Evolutionary conservation across 2,113 vertebrate genomes (phyloP).

Genomic region (Plestiodon gilberti): DNA sequence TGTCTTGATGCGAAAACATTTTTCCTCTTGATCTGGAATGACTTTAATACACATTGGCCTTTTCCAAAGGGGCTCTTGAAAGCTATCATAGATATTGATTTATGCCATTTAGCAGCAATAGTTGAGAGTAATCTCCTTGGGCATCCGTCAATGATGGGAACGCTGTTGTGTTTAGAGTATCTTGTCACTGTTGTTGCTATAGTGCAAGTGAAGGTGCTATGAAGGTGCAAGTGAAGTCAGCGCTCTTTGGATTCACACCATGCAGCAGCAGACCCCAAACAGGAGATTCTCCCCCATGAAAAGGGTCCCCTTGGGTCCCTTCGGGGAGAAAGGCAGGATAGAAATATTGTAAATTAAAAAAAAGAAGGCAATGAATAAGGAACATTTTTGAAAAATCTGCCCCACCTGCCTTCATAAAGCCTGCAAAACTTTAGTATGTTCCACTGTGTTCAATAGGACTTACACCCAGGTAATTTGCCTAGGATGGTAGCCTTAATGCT

Average conservation of each 20-base stretch:
- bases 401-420: not conserved
- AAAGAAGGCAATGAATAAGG: not conserved
- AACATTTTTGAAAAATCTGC: not conserved
- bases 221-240: not conserved
- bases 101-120: not conserved
- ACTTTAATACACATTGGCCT: not conserved
- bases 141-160: no score
- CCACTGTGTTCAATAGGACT: no score
- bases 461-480: no score
- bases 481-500: no score
- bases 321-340: no score
- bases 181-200: no score
- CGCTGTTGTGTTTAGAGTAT: not conserved
- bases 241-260: not conserved
- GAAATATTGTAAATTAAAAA: no score
- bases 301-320: no score
- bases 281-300: not conserved
- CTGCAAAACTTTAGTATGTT: no score
- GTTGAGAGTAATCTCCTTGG: not conserved
- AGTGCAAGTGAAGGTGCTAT: not conserved
- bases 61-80: not conserved
- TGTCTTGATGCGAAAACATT: not conserved
- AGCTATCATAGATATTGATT: conserved; percentile 2
- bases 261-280: not conserved
- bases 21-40: not conserved